These are phyloP conservation scores for Enteromius unitaeniatus DNA, from an alignment of 2,797 vertebrate genomes.

Conservation along the genomic window DNA sequence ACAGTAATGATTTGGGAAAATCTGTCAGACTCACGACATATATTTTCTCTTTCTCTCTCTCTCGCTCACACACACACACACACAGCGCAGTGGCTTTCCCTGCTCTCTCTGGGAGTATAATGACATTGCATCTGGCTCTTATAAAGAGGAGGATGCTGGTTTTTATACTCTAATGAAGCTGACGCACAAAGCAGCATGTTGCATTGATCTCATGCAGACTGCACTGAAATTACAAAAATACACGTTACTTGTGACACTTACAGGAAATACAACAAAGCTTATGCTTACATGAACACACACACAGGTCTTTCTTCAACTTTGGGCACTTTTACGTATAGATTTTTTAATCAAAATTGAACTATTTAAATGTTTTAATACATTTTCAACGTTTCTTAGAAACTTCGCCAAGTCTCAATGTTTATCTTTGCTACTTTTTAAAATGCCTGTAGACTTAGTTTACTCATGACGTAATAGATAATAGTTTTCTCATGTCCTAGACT, in stretches of 20 bases:
- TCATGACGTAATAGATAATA: too few species aligned
- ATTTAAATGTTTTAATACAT: background rate
- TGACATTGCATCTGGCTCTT: constrained; percentile 56
- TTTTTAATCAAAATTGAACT: background rate
- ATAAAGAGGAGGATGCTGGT: constrained; percentile 36
- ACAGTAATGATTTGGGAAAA: constrained; percentile 78
- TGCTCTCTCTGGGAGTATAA: constrained; percentile 54
- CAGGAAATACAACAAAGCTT: constrained; percentile 25
- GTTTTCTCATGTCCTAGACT: background rate
- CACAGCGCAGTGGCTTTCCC: constrained; percentile 38
- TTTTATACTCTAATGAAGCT: constrained; percentile 55
- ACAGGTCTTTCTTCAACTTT: constrained; percentile 19
- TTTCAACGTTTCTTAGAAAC: background rate
- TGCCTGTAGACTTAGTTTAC: background rate
- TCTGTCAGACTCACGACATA: constrained; percentile 67
- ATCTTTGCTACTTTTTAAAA: constrained; percentile 1
- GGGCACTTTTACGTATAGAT: background rate
- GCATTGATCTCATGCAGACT: constrained; percentile 23
- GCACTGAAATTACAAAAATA: constrained; percentile 20
- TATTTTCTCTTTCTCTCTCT: constrained; percentile 6
- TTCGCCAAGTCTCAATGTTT: background rate
- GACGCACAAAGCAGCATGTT: constrained; percentile 44
- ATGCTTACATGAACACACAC: constrained; percentile 26
- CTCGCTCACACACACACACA: constrained; percentile 37
- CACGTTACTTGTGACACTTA: constrained; percentile 35